phyloP scores from a whole-genome alignment of 2,797 vertebrate species.

The Syngnathus rostellatus region DNA sequence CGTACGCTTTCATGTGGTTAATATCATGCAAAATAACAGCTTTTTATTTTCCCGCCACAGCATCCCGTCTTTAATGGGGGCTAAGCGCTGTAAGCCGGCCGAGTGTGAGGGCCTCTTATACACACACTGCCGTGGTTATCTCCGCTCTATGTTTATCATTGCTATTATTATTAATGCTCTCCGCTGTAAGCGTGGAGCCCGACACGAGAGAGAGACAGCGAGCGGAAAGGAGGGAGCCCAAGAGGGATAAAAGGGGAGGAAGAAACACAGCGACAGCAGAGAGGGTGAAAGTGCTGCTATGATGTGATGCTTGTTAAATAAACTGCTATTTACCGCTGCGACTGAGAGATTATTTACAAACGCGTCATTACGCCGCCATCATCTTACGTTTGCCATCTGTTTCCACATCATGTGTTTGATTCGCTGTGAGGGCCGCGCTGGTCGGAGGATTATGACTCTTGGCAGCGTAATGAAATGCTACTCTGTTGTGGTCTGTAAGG shows the following conservation, averaged over 20 bases:
- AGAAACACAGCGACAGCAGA: slow-evolving; percentile 27
- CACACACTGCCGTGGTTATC: slow-evolving; percentile 66
- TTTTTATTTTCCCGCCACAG: slow-evolving; percentile 57
- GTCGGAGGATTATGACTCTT: slow-evolving; percentile 48
- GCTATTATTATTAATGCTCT: slow-evolving; percentile 71
- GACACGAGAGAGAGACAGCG: slow-evolving; percentile 28
- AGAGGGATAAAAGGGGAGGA: slow-evolving; percentile 32
- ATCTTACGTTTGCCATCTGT: slow-evolving; percentile 22
- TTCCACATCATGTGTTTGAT: slow-evolving; percentile 42
- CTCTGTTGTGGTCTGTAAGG: slow-evolving; percentile 23
- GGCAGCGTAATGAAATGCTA: slow-evolving; percentile 49
- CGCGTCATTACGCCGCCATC: slow-evolving; percentile 32
- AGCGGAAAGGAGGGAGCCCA: slow-evolving; percentile 28
- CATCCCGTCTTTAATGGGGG: slow-evolving; percentile 64
- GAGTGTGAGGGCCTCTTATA: slow-evolving; percentile 59
- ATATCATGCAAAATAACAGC: slow-evolving; percentile 77
- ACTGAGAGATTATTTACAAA: slow-evolving; percentile 74
- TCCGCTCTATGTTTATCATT: slow-evolving; percentile 71
- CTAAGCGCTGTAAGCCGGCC: slow-evolving; percentile 73
- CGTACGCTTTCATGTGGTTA: slow-evolving; percentile 73
- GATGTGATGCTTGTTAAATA: slow-evolving; percentile 73
- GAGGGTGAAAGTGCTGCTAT: slow-evolving; percentile 54
- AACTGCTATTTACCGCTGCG: slow-evolving; percentile 68
- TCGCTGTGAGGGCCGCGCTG: slow-evolving; percentile 38
- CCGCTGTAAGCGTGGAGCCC: slow-evolving; percentile 48